phyloP scores from a whole-genome alignment of 2,113 vertebrate genomes.

The Pseudonaja textilis region DNA sequence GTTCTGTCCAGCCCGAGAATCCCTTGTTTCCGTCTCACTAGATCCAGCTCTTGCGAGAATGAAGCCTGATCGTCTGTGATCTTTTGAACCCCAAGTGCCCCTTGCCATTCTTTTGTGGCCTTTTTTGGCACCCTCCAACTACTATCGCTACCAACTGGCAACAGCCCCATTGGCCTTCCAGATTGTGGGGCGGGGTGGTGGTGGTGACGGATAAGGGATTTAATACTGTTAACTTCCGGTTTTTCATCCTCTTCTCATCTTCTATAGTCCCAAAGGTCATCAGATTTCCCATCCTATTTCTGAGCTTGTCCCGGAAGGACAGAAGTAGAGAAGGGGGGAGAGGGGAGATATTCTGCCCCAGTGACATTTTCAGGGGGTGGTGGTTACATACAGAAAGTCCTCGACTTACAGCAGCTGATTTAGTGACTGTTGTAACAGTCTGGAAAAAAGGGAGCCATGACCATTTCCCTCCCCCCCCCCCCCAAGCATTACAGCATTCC shows the following conservation, averaged over 20 bases:
- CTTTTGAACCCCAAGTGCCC: not conserved
- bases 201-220: not conserved
- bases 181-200: not conserved
- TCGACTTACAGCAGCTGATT: not conserved
- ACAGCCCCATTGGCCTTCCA: not conserved
- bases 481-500: not conserved
- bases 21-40: not conserved
- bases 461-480: not conserved
- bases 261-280: not conserved
- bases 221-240: not conserved
- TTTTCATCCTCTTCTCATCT: not conserved
- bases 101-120: not conserved
- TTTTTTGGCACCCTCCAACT: not conserved
- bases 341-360: not conserved
- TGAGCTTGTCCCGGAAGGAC: not conserved
- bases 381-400: not conserved
- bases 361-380: not conserved
- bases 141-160: not conserved
- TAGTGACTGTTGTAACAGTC: not conserved
- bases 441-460: not conserved
- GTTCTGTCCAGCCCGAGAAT: not conserved
- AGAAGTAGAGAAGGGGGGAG: not conserved
- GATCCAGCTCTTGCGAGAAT: not conserved
- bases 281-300: not conserved
- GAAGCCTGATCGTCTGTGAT: not conserved